Evolutionary conservation across 2,797 vertebrate genomes (phyloP).

Genomic region (Acrossocheilus wenchowensis): DNA sequence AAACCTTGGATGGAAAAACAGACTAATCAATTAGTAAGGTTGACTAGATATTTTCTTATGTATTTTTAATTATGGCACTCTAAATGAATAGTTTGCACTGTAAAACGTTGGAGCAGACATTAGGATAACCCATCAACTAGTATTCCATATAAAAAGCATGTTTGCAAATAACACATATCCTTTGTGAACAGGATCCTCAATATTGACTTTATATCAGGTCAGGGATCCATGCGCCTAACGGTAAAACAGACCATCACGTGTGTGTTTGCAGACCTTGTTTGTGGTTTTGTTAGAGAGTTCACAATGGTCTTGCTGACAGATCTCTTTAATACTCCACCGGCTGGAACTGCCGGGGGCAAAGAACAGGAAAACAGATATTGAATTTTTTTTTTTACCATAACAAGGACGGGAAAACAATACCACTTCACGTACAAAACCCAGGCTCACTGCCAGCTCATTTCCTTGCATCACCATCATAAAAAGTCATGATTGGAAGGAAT

Average conservation of each 20-base stretch:
- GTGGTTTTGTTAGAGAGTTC: neutral
- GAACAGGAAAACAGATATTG: conserved; percentile 18
- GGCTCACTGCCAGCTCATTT: neutral
- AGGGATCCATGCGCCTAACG: neutral
- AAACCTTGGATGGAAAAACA: neutral
- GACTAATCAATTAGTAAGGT: neutral
- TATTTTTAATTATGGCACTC: neutral
- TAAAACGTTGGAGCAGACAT: neutral
- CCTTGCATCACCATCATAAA: neutral
- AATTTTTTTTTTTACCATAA: neutral
- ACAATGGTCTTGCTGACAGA: conserved; percentile 1
- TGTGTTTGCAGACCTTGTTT: conserved; percentile 26
- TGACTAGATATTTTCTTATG: neutral
- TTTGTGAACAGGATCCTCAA: neutral
- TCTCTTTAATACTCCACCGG: neutral
- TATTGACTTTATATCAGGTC: conserved; percentile 1
- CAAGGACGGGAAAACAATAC: neutral
- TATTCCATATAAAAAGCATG: neutral
- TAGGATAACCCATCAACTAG: neutral
- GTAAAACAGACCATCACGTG: neutral
- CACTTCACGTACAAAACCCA: neutral
- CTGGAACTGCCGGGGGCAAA: conserved; percentile 6
- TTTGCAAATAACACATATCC: neutral
- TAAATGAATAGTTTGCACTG: neutral
- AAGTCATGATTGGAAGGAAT: neutral